Base-by-base conservation (phyloP, 2,113 vertebrate genomes). In the Corydoras sp. region DNA sequence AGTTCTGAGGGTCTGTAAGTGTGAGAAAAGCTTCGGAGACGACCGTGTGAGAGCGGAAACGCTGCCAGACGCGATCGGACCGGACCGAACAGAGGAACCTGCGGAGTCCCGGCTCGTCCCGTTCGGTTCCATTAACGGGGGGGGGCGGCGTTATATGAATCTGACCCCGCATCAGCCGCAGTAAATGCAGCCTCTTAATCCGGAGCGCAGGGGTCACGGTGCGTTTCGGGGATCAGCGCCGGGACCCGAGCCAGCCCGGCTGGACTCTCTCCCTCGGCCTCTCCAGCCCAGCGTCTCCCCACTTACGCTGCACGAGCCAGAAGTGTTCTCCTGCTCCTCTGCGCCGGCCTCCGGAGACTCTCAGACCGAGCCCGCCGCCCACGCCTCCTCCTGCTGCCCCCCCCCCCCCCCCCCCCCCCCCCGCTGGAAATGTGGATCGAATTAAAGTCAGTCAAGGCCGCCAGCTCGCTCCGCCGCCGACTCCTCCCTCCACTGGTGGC, bases 371-470 rank as follows among this genome's bases (percentile, higher is more conserved):
- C 56, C 67, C 48, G 59, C 55, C 76, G 66, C 61, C 77, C 74
- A 73, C 62, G 69, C 71, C 58, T 74, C 69, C 69, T 72, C 65
- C 72, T 53, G 18, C 18, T 62, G 68, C 58, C 68, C 69, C 69
- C 64, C 65, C 65, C 35, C 71, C 63, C 65, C 71, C 58, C 68
- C 69, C 69, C 64, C 65, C 65, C 35, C 71, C 63, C 30, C 48
- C 56, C 43, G 72, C 58, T 53, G 48, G 64, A 84, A 88, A 89
- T 86, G 85, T 88, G 88, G 83, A 83, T 86, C 77, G 76, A 81
- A 87, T 90, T 85, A 87, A 80, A 69, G 69, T 76, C 77, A 48
- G 80, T 80, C 76, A 81, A 78, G 81, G 83, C 81, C 79, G 72
- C 75, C 77, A 81, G 82, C 83, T 83, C 82, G 76, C 82, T 81